Evolutionary conservation across 2,113 vertebrate species (phyloP).

Genomic region (Phodopus roborovskii): DNA sequence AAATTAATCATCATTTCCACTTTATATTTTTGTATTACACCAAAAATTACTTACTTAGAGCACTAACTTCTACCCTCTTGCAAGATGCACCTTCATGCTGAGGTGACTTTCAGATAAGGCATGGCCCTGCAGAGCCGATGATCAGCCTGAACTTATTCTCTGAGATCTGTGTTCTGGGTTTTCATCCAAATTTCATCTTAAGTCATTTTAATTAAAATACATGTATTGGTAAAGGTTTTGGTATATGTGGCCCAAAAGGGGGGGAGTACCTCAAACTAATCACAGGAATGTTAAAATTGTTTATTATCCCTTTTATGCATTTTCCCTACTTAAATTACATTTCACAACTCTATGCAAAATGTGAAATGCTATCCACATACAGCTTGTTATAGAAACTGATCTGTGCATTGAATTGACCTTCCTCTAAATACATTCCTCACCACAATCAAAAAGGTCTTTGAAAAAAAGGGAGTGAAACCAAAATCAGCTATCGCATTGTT

Average conservation of each 20-base stretch:
- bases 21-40: conserved; percentile 90
- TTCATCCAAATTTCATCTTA: conserved; percentile 85
- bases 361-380: conserved; percentile 83
- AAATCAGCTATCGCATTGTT: conserved; percentile 77
- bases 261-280: conserved; percentile 81
- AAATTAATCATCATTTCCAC: conserved; percentile 97
- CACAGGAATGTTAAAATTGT: conserved; percentile 83
- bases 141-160: conserved; percentile 79
- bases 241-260: conserved; percentile 76
- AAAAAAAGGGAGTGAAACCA: neutral
- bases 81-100: conserved; percentile 72
- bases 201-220: conserved; percentile 88
- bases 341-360: conserved; percentile 88
- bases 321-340: conserved; percentile 86
- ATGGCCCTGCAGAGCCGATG: conserved; percentile 79
- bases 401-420: conserved; percentile 86
- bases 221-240: conserved; percentile 83
- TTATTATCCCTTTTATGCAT: conserved; percentile 87
- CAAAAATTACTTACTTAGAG: conserved; percentile 88
- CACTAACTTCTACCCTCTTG: conserved; percentile 80
- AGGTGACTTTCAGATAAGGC: conserved; percentile 71
- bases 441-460: conserved; percentile 56
- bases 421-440: conserved; percentile 82
- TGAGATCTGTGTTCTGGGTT: conserved; percentile 81
- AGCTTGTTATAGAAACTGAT: conserved; percentile 88